These are phyloP conservation scores for Maccullochella peelii DNA, from an alignment of 2,113 vertebrate genomes.

Conservation along the genomic window DNA sequence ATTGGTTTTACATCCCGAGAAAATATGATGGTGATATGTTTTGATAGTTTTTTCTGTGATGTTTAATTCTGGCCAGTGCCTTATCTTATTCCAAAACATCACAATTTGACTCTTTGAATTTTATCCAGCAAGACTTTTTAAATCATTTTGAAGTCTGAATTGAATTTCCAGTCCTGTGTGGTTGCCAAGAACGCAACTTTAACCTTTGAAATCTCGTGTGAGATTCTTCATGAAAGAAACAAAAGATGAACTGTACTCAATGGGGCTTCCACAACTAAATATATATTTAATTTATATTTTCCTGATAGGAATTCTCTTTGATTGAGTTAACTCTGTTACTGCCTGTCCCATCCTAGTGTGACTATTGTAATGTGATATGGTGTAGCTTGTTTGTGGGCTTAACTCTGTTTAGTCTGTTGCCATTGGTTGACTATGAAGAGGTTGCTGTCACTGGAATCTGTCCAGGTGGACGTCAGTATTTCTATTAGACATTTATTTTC, in stretches of 20 bases:
- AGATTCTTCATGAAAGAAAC: background rate
- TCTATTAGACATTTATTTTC: slow-evolving; percentile 14
- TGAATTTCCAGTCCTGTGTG: background rate
- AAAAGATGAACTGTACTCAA: background rate
- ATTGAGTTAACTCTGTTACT: background rate
- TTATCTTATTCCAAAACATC: background rate
- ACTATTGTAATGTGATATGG: background rate
- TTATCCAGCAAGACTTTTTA: background rate
- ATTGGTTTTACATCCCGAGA: background rate
- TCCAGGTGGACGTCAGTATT: background rate
- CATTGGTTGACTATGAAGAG: background rate
- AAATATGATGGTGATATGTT: background rate
- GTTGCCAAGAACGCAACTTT: background rate
- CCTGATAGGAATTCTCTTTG: too few species aligned
- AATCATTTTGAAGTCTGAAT: background rate
- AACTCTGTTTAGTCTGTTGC: slow-evolving; percentile 1
- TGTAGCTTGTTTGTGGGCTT: background rate
- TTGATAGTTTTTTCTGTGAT: background rate
- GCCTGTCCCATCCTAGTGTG: background rate
- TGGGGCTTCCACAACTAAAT: background rate
- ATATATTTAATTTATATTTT: background rate
- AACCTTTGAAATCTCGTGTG: background rate
- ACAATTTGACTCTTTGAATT: background rate
- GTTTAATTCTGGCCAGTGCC: background rate
- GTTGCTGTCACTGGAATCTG: background rate